A percentile compares a stretch with the other conserved stretches of the same genome.
Evolutionary conservation across 1,140 invertebrate species (phyloP).

Genomic region (Hycleus phaleratus): DNA sequence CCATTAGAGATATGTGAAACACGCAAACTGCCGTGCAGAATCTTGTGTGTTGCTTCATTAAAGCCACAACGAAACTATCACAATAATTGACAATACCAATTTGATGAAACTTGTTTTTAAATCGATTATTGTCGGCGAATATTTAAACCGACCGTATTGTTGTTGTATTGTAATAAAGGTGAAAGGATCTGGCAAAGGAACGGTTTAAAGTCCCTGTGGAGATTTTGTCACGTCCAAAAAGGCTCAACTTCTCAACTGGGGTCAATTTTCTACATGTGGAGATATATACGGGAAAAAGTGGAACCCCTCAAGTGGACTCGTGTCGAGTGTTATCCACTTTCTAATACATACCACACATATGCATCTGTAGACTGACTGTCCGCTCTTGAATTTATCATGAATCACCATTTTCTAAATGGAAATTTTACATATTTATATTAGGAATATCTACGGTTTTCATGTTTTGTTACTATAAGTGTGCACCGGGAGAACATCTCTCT

Average conservation of each 20-base stretch:
- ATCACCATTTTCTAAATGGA: constrained; percentile 39
- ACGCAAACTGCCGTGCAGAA: constrained; percentile 28
- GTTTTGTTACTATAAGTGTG: neutral
- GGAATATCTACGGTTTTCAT: constrained; percentile 22
- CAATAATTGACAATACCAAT: too few relatives aligned
- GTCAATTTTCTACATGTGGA: constrained; percentile 20
- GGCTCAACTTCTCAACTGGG: constrained; percentile 33
- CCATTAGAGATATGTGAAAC: too few relatives aligned
- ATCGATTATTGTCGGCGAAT: constrained; percentile 1
- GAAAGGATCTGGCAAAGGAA: neutral
- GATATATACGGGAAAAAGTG: neutral
- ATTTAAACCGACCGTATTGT: neutral
- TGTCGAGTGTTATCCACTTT: neutral
- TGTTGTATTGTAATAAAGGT: too few relatives aligned
- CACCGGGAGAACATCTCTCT: too few relatives aligned
- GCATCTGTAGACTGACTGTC: constrained; percentile 32
- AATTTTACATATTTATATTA: constrained; percentile 41
- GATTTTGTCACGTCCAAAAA: constrained; percentile 41
- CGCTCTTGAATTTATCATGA: constrained; percentile 38
- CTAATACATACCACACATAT: constrained; percentile 21
- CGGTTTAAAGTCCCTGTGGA: constrained; percentile 36
- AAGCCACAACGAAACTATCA: neutral
- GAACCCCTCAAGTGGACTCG: neutral
- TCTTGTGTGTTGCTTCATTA: constrained; percentile 9
- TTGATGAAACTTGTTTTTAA: neutral